These are phyloP conservation scores for Drusus annulatus DNA, from an alignment of 1,140 invertebrate species.

Conservation along the genomic window DNA sequence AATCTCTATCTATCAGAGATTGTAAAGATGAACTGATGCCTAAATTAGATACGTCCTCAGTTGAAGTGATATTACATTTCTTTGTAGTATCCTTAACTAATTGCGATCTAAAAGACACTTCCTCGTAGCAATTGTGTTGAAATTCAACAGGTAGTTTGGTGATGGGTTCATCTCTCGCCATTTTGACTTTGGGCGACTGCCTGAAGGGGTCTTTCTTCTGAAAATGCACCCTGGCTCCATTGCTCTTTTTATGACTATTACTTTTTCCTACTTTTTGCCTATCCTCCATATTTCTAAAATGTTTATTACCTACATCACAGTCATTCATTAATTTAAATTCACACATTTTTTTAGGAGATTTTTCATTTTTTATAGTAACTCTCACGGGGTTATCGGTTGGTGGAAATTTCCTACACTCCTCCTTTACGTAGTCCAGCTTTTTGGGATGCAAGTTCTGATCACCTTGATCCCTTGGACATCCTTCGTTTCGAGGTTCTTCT, in stretches of 20 bases:
- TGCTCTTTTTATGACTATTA: conserved; percentile 33
- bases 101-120: conserved; percentile 70
- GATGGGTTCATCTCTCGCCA: conserved; percentile 62
- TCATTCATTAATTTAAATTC: conserved; percentile 37
- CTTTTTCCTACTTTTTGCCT: conserved; percentile 24
- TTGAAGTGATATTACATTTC: conserved; percentile 31
- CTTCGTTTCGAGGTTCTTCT: conserved; percentile 57
- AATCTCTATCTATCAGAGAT: conserved; percentile 68
- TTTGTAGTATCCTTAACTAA: conserved; percentile 64
- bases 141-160: conserved; percentile 56
- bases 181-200: conserved; percentile 56
- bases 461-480: conserved; percentile 58
- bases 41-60: conserved; percentile 64
- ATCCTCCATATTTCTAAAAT: conserved; percentile 31
- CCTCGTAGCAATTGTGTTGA: conserved; percentile 68
- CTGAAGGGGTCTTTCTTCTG: conserved; percentile 42
- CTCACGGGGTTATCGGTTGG: background rate
- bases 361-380: background rate
- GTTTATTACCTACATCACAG: conserved; percentile 38
- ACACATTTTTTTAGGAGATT: background rate
- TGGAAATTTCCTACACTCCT: background rate
- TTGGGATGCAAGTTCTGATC: conserved; percentile 47
- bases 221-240: conserved; percentile 42
- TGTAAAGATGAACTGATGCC: conserved; percentile 68
- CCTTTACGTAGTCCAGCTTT: conserved; percentile 13